Evolutionary conservation across 2,113 vertebrate species (phyloP).

Genomic region (Chionomys nivalis): DNA sequence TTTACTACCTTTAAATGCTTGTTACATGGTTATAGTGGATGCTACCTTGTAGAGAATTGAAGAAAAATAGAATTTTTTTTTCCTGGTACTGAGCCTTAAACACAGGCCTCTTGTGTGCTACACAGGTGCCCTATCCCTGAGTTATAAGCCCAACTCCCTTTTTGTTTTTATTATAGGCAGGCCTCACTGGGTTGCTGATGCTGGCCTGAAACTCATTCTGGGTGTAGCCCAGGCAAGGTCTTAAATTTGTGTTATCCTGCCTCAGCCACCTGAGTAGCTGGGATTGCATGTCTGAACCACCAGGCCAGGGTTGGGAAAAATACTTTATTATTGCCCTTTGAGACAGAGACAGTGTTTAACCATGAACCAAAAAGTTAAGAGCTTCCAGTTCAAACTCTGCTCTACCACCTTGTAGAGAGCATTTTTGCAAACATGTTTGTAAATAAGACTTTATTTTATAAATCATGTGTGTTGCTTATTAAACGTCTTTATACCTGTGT

Average conservation of each 20-base stretch:
- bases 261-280: not conserved
- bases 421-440: constrained; percentile 10
- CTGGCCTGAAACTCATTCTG: not conserved
- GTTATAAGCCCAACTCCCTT: not conserved
- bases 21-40: not conserved
- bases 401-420: not conserved
- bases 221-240: not conserved
- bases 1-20: not conserved
- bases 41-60: not conserved
- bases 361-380: not conserved
- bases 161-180: not conserved
- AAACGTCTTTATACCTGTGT: not conserved
- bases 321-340: not conserved
- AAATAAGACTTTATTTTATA: constrained; percentile 37
- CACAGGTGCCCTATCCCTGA: not conserved
- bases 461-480: not conserved
- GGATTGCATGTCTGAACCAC: not conserved
- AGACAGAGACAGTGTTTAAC: not conserved
- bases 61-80: not conserved
- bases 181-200: not conserved
- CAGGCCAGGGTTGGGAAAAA: constrained; percentile 15
- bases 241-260: not conserved
- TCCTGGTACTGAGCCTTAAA: not conserved
- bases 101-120: not conserved
- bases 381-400: not conserved